Conservation (phyloP, 2,113 vertebrate genomes). For the Erythrocercus mccallii region DNA sequence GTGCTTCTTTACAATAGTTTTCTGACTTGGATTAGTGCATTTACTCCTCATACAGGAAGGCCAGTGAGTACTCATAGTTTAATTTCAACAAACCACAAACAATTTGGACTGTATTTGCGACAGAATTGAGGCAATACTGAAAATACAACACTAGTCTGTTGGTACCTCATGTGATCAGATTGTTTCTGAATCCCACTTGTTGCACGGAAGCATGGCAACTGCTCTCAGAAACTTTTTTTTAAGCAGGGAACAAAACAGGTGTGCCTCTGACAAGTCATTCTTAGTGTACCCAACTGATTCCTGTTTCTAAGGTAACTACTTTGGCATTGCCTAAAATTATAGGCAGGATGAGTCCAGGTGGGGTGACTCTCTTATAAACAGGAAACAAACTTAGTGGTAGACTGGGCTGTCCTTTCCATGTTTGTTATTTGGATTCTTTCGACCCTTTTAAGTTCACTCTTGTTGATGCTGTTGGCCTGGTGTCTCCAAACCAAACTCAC, state of each 20-base stretch:
- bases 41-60: rapidly evolving
- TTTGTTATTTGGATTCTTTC: neutral
- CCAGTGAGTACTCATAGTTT: neutral
- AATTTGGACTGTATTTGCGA: rapidly evolving
- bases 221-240: neutral
- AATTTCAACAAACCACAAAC: neutral
- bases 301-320: neutral
- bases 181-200: neutral
- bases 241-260: neutral
- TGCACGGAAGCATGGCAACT: neutral
- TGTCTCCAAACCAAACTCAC: neutral
- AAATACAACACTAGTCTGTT: neutral
- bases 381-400: neutral
- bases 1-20: neutral
- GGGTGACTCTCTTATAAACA: neutral
- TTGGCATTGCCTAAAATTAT: neutral
- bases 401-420: neutral
- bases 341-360: neutral
- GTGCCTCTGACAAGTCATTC: neutral
- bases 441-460: neutral
- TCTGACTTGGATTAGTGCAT: rapidly evolving
- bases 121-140: neutral
- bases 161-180: rapidly evolving
- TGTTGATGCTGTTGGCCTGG: neutral
- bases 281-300: neutral